Evolutionary conservation across 2,113 vertebrate species (phyloP), one percentile per base, ranked within the genome.

Genomic region (Tretioscincus oriximinensis): DNA sequence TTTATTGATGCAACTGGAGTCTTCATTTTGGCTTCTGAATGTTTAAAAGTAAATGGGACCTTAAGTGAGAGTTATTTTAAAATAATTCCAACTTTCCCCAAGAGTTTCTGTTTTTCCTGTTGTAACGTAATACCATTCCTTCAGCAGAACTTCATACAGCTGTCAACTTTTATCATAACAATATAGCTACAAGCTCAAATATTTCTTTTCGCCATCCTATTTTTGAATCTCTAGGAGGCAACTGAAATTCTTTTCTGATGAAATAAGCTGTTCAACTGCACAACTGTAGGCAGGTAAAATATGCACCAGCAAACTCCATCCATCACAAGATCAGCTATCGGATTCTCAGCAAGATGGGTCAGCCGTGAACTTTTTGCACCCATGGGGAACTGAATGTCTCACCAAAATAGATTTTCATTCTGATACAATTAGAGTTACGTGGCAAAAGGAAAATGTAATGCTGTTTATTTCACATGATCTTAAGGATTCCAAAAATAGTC

Each of bases 61-160:
- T 81, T 89, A 73, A 80, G 51, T 81, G 79, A 73, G 90, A 86
- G 87, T 90, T 93, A 89, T 90, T 92, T 93, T 89, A 74, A 86
- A 92, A 81, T 80, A 83, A 69, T 85, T 90, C 82, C 84, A 91
- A 84, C 85, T 89, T 90, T 82, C 87, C 85, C 80, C 90, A 89
- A 90, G 81, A 77, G 80, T 86, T 89, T 89, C 90, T 91, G 35
- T 41, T 41, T 84, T 91, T 91, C 84, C 79, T 71, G 76, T 77
- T 85, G 83, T 81, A 87, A 81, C 87, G 77, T 82, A 78, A 81
- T 87, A 86, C 84, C 79, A 60, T 85, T 90, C 83, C 82, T 90
- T 86, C 84, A 84, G 72, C 64, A 14, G 65, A 88, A 88, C 84
- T 88, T 85, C 87, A 88, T 89, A 84, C 86, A 91, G 88, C 88